A percentile compares a stretch with the other conserved stretches of the same genome.
Evolutionary conservation across 1,140 invertebrate species (phyloP).

Genomic region (Mya arenaria): DNA sequence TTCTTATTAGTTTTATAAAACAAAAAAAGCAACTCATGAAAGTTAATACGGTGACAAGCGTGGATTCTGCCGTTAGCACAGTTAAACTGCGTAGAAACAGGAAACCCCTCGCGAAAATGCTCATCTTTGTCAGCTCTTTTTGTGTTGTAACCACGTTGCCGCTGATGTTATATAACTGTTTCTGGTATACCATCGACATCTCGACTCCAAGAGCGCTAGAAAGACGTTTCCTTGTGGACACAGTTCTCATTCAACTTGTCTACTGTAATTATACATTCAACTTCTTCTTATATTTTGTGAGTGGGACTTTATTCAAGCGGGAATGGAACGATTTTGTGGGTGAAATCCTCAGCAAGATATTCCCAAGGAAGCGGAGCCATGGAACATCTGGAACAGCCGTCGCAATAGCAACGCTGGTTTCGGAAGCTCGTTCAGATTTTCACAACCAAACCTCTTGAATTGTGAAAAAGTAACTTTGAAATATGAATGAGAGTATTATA

Average conservation of each 20-base stretch:
- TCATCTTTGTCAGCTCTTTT: neutral
- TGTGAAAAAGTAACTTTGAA: too few species aligned
- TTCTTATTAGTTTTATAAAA: neutral
- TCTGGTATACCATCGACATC: too few species aligned
- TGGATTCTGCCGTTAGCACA: too few species aligned
- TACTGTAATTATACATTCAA: neutral
- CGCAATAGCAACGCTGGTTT: too few species aligned
- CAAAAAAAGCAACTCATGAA: too few species aligned
- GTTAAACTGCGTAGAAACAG: neutral
- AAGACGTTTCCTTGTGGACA: neutral
- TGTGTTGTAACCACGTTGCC: neutral
- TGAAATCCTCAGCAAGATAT: neutral
- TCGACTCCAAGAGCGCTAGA: neutral
- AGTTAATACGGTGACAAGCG: too few species aligned
- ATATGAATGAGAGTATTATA: too few species aligned
- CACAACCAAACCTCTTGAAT: too few species aligned
- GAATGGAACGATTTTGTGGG: neutral
- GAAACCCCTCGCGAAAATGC: neutral
- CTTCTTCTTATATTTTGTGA: slow-evolving; percentile 1
- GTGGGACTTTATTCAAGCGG: neutral
- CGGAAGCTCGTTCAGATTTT: too few species aligned
- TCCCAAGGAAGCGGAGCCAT: too few species aligned
- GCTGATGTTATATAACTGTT: too few species aligned
- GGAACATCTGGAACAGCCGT: too few species aligned
- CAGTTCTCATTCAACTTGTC: neutral